A percentile compares a stretch with the other conserved stretches of the same genome.
Evolutionary conservation across 1,140 invertebrate genomes (phyloP).

Genomic region (Heliconius congener): DNA sequence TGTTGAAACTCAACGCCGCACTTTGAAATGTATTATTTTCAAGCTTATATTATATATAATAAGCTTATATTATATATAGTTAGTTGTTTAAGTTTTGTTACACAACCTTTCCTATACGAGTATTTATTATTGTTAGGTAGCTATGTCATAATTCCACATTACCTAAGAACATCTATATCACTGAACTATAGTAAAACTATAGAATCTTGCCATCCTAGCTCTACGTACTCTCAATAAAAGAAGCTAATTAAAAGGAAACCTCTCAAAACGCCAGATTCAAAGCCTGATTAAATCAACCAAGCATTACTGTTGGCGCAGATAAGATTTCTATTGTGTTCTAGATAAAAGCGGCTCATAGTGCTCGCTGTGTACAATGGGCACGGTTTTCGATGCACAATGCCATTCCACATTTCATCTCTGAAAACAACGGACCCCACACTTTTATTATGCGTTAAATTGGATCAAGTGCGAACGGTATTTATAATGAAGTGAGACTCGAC

Average conservation of each 20-base stretch:
- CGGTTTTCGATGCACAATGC: slow-evolving; percentile 68
- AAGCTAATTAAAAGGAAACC: slow-evolving; percentile 34
- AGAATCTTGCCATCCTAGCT: neutral
- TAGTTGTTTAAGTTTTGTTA: neutral
- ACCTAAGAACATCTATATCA: neutral
- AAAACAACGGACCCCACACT: slow-evolving; percentile 70
- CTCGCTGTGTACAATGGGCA: slow-evolving; percentile 51
- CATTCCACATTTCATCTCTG: slow-evolving; percentile 63
- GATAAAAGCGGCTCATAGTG: slow-evolving; percentile 54
- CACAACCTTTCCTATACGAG: neutral
- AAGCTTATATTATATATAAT: neutral
- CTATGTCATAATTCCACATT: too few species aligned
- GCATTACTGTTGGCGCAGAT: slow-evolving; percentile 59
- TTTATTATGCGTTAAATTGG: slow-evolving; percentile 70
- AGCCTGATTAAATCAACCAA: slow-evolving; percentile 61
- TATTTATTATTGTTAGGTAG: neutral
- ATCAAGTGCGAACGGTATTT: slow-evolving; percentile 49
- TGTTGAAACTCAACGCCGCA: too few species aligned
- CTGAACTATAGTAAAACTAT: neutral
- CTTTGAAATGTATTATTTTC: neutral
- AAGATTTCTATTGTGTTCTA: slow-evolving; percentile 67
- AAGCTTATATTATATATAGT: too few species aligned
- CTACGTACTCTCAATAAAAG: slow-evolving; percentile 9
- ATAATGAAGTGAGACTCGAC: slow-evolving; percentile 16
- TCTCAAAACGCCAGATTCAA: slow-evolving; percentile 37